phyloP scores from a whole-genome alignment of 1,140 invertebrate genomes.

The Tetranychus cinnabarinus region DNA sequence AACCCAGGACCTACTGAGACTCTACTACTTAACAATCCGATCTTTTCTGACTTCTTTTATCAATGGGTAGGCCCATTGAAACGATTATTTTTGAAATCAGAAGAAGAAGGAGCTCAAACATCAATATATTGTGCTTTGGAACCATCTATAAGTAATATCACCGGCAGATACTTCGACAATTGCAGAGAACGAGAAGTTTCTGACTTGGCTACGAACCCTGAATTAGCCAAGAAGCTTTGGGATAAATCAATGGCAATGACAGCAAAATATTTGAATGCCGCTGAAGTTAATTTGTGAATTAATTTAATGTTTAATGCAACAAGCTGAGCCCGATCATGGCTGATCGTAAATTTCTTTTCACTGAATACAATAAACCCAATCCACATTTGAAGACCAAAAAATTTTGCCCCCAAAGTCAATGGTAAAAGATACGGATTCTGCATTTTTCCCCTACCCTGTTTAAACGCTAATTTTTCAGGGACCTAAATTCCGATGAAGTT shows the following conservation, averaged over 20 bases:
- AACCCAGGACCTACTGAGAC: slow-evolving; percentile 65
- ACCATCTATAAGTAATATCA: not conserved
- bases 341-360: no score
- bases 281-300: no score
- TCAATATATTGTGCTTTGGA: slow-evolving; percentile 3
- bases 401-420: no score
- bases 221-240: slow-evolving; percentile 39
- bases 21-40: slow-evolving; percentile 38
- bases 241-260: not conserved
- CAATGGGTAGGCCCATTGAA: not conserved
- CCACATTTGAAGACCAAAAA: no score
- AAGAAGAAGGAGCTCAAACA: slow-evolving; percentile 4
- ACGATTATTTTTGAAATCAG: slow-evolving; percentile 4
- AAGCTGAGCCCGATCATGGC: no score
- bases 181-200: slow-evolving; percentile 29
- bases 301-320: no score
- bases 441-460: no score
- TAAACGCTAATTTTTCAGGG: no score
- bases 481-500: no score
- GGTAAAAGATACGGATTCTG: no score
- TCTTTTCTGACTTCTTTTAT: slow-evolving; percentile 18
- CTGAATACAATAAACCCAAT: no score
- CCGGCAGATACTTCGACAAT: slow-evolving; percentile 18
- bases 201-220: slow-evolving; percentile 26
- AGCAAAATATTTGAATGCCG: not conserved